Percentiles rank a stretch among this genome's conserved stretches.
These are phyloP conservation scores for Pachyramphus minor DNA, from an alignment of 2,113 vertebrate species.

Conservation along the genomic window DNA sequence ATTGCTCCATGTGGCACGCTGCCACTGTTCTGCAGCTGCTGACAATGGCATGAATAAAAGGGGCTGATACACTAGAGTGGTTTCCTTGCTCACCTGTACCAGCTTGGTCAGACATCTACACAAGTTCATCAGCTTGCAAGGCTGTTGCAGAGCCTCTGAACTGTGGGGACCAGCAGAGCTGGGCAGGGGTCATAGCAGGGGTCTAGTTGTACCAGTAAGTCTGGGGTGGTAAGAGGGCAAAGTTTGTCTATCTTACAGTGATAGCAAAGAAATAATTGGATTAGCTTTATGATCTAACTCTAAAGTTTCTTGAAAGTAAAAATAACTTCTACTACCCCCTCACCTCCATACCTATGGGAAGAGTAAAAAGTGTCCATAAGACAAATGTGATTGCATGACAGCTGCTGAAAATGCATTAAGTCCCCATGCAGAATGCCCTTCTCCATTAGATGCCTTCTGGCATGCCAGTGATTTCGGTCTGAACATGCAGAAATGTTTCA, in stretches of 20 bases:
- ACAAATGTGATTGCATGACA: neutral
- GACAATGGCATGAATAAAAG: neutral
- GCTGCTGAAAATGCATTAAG: neutral
- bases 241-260: neutral
- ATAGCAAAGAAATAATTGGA: neutral
- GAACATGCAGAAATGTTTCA: slow-evolving; percentile 22
- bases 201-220: neutral
- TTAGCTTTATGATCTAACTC: neutral
- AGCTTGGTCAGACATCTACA: neutral
- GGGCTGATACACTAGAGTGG: neutral
- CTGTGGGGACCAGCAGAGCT: neutral
- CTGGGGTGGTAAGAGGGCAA: neutral
- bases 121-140: neutral
- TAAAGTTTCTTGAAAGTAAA: neutral
- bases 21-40: neutral
- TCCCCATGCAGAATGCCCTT: neutral
- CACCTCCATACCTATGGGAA: neutral
- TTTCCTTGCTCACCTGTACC: accelerated
- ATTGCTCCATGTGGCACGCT: neutral
- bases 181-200: neutral
- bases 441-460: neutral
- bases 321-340: neutral
- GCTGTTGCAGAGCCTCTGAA: neutral
- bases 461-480: neutral
- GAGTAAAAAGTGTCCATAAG: neutral